Evolutionary conservation across 2,888 invertebrate species (phyloP).

Genomic region (Stenolophus ochropezus): DNA sequence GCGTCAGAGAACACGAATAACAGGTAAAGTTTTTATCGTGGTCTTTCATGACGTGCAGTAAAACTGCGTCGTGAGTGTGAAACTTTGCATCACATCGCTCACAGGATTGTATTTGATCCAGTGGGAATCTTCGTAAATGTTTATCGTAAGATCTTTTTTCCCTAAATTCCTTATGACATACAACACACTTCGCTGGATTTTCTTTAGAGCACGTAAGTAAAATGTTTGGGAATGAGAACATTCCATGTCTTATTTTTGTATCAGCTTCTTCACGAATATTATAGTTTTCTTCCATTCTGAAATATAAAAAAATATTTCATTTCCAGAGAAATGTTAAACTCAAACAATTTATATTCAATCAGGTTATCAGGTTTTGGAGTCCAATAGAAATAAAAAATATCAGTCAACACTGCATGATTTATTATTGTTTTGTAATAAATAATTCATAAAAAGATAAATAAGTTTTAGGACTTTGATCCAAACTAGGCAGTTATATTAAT

Average conservation of each 20-base stretch:
- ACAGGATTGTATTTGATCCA: background rate
- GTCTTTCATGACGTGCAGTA: conserved; percentile 72
- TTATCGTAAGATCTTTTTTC: conserved; percentile 74
- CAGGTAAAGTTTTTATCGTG: conserved; percentile 27
- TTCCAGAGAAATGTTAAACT: background rate
- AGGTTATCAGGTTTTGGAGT: no score
- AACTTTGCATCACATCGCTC: conserved; percentile 13
- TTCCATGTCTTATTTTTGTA: background rate
- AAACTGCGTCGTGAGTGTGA: conserved; percentile 17
- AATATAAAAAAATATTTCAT: conserved; percentile 14
- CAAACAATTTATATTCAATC: background rate
- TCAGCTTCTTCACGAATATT: background rate
- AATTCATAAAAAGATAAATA: no score
- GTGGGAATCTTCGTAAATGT: conserved; percentile 3
- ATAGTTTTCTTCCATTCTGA: background rate
- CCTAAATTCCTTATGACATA: conserved; percentile 76
- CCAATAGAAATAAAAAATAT: no score
- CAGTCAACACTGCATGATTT: no score
- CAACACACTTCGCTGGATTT: conserved; percentile 72
- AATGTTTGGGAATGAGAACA: background rate
- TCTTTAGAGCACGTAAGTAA: conserved; percentile 40
- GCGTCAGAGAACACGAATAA: conserved; percentile 2
- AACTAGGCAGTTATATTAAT: no score
- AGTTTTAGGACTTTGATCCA: no score
- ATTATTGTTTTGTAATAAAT: no score